Conservation (phyloP, 2,797 vertebrate species). For the Leptodactylus fallax region DNA sequence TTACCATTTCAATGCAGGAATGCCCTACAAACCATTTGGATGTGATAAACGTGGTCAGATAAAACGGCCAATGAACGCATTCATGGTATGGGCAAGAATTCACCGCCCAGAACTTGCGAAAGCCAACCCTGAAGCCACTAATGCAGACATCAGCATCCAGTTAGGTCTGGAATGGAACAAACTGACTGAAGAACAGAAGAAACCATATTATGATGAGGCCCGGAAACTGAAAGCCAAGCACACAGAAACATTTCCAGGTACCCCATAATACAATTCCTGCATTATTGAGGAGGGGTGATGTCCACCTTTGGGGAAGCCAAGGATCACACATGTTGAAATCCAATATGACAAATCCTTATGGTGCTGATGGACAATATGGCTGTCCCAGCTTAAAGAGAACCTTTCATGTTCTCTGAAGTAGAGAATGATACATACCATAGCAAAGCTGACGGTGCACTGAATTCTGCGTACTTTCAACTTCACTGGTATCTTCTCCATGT, state of each 20-base stretch:
- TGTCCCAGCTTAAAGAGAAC: no score
- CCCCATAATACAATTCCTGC: neutral
- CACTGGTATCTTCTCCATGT: no score
- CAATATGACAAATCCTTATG: no score
- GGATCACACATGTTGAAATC: no score
- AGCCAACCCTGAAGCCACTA: slow-evolving; percentile 75
- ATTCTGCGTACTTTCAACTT: no score
- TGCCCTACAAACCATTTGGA: slow-evolving; percentile 75
- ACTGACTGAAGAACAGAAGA: slow-evolving; percentile 84
- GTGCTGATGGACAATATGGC: no score
- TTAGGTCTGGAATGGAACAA: slow-evolving; percentile 85
- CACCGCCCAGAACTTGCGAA: slow-evolving; percentile 78
- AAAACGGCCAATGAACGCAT: slow-evolving; percentile 89
- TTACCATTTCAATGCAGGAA: slow-evolving; percentile 68
- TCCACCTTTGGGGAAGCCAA: no score
- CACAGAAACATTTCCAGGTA: slow-evolving; percentile 84
- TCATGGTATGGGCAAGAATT: slow-evolving; percentile 84
- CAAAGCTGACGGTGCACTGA: no score
- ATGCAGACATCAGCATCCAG: slow-evolving; percentile 77
- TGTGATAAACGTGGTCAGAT: slow-evolving; percentile 78
- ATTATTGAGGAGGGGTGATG: no score
- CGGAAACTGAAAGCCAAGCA: slow-evolving; percentile 81
- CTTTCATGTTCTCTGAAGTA: no score
- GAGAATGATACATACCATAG: no score
- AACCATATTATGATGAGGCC: slow-evolving; percentile 83